These are phyloP conservation scores for Lissonota sp. DNA, from an alignment of 2,888 invertebrate genomes.

Conservation along the genomic window DNA sequence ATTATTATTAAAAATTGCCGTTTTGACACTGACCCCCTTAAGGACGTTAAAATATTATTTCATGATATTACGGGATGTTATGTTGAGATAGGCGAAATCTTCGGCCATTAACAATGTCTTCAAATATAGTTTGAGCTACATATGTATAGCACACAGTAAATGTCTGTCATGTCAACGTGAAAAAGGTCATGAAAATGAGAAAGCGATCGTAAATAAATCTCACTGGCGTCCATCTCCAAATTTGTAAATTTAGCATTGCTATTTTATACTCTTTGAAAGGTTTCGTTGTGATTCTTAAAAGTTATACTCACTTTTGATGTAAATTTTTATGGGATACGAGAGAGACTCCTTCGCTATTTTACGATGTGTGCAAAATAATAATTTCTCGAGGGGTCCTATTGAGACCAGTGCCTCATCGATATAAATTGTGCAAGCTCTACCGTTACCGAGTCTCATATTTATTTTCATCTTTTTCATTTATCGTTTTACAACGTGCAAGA, in stretches of 20 bases:
- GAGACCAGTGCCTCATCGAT: conserved; percentile 11
- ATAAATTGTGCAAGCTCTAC: conserved; percentile 22
- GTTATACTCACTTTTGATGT: conserved; percentile 7
- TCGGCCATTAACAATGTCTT: too few relatives aligned
- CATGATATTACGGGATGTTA: too few relatives aligned
- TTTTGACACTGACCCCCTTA: too few relatives aligned
- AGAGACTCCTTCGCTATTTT: conserved; percentile 12
- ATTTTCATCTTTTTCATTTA: neutral
- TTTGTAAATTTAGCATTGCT: too few relatives aligned
- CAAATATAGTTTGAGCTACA: too few relatives aligned
- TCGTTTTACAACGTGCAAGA: neutral
- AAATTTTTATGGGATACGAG: neutral
- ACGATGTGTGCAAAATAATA: conserved; percentile 41
- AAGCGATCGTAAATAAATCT: conserved; percentile 38
- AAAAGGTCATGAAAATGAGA: conserved; percentile 42
- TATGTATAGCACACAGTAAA: neutral
- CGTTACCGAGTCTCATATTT: neutral
- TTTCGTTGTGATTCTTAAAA: conserved; percentile 34
- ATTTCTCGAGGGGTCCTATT: conserved; percentile 3
- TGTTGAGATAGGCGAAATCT: too few relatives aligned
- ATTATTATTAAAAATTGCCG: too few relatives aligned
- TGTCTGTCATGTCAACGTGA: conserved; percentile 33
- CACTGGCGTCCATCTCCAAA: neutral
- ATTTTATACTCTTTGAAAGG: neutral
- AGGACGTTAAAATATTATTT: too few relatives aligned